phyloP scores from a whole-genome alignment of 2,113 vertebrate genomes.

The Ramphastos sulfuratus region DNA sequence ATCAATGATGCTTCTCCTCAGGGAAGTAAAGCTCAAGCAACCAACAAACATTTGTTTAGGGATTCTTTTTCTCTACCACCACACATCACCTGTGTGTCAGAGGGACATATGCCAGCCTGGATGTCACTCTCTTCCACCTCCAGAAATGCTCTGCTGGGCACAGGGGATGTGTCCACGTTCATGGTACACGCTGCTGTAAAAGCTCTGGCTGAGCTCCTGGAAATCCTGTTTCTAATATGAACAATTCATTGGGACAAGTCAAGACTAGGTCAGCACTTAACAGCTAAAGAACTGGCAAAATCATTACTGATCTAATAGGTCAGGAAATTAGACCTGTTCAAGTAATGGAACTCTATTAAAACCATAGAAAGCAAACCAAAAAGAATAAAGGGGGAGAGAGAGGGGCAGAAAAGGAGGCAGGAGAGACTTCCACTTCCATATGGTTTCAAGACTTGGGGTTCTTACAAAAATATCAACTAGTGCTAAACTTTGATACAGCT shows the following conservation, averaged over 20 bases:
- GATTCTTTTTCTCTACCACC: not conserved
- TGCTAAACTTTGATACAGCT: not conserved
- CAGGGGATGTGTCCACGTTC: not conserved
- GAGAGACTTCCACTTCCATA: not conserved
- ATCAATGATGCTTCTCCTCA: not conserved
- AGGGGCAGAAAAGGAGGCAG: not conserved
- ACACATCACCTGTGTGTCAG: not conserved
- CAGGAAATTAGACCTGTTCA: constrained; percentile 20
- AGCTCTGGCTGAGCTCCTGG: not conserved
- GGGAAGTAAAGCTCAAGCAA: not conserved
- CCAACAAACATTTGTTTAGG: not conserved
- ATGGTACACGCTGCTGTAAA: not conserved
- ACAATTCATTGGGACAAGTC: not conserved
- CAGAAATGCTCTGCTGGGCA: not conserved
- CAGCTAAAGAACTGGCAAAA: constrained; percentile 11
- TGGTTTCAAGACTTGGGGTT: not conserved
- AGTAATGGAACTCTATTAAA: constrained; percentile 6
- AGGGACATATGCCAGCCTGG: not conserved
- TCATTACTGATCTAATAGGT: not conserved
- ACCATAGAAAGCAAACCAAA: constrained; percentile 1
- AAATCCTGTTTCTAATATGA: not conserved
- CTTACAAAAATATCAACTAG: not conserved
- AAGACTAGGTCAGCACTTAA: constrained; percentile 8
- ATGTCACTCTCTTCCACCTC: not conserved
- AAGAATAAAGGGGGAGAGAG: not conserved